Percentiles rank a stretch among this genome's conserved stretches.
These are phyloP conservation scores for Zosterops hypoxanthus DNA, from an alignment of 2,113 vertebrate species.

Conservation along the genomic window DNA sequence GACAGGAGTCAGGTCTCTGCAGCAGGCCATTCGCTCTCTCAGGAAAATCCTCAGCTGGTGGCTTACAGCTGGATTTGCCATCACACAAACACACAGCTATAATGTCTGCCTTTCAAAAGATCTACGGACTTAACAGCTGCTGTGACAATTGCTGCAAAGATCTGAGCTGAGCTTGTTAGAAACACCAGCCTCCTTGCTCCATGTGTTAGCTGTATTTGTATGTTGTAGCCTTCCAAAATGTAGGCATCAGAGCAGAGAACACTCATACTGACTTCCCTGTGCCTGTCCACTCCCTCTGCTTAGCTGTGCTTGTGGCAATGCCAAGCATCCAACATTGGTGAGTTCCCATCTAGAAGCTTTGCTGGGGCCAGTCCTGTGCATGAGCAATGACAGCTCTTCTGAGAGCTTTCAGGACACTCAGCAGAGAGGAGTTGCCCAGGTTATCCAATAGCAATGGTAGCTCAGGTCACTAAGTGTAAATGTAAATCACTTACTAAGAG, in stretches of 20 bases:
- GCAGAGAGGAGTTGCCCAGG: neutral
- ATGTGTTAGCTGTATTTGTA: neutral
- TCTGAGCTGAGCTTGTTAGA: neutral
- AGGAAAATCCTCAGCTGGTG: slow-evolving; percentile 14
- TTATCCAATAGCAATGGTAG: neutral
- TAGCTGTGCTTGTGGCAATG: neutral
- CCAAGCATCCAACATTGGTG: fast-evolving
- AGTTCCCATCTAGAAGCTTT: neutral
- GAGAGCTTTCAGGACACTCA: neutral
- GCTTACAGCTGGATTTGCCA: slow-evolving; percentile 24
- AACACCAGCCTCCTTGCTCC: neutral
- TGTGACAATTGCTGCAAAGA: neutral
- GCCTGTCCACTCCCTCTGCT: neutral
- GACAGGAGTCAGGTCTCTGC: neutral
- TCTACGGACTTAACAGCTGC: neutral
- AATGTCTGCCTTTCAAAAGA: slow-evolving; percentile 16
- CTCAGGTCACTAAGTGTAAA: neutral
- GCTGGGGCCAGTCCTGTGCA: neutral
- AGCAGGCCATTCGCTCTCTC: neutral
- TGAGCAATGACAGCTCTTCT: neutral
- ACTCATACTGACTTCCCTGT: neutral
- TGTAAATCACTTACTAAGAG: neutral
- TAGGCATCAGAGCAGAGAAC: neutral
- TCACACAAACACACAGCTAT: neutral
- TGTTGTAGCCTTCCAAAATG: neutral